These are phyloP conservation scores for Oreocharis arfaki DNA, from an alignment of 2,113 vertebrate species.

Conservation along the genomic window DNA sequence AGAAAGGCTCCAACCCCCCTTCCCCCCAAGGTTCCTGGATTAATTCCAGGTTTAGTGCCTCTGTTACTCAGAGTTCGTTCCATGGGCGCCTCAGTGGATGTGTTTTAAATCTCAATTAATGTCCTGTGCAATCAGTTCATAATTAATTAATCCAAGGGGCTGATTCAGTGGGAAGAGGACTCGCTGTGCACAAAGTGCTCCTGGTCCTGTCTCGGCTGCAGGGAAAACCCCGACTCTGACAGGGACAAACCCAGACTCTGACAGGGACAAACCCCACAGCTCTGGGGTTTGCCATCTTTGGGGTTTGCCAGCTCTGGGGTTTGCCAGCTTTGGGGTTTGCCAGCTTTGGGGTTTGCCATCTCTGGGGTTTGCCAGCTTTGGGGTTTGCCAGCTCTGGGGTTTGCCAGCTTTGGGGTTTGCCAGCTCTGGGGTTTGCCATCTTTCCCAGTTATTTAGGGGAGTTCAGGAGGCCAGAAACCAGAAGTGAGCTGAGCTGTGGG, in stretches of 20 bases:
- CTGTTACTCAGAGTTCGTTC: constrained; percentile 40
- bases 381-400: not conserved
- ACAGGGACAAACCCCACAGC: no score
- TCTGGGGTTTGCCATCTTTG: not conserved
- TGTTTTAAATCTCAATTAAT: constrained; percentile 52
- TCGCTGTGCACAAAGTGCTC: not conserved
- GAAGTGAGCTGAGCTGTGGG: not conserved
- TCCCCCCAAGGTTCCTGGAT: not conserved
- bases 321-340: not conserved
- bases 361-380: not conserved
- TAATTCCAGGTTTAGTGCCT: not conserved
- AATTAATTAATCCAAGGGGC: constrained; percentile 12
- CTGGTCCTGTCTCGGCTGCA: not conserved
- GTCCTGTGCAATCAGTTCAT: constrained; percentile 26
- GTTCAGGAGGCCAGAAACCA: not conserved
- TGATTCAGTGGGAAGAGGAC: constrained; percentile 23
- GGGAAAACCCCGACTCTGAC: not conserved
- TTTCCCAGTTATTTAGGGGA: not conserved
- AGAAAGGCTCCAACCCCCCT: not conserved
- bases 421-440: not conserved
- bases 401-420: not conserved
- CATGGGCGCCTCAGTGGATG: not conserved
- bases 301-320: not conserved
- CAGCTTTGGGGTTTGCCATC: no score
- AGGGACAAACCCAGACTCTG: not conserved